Base-by-base conservation (phyloP, 1,140 invertebrate species). In the Drosophila subpulchrella region DNA sequence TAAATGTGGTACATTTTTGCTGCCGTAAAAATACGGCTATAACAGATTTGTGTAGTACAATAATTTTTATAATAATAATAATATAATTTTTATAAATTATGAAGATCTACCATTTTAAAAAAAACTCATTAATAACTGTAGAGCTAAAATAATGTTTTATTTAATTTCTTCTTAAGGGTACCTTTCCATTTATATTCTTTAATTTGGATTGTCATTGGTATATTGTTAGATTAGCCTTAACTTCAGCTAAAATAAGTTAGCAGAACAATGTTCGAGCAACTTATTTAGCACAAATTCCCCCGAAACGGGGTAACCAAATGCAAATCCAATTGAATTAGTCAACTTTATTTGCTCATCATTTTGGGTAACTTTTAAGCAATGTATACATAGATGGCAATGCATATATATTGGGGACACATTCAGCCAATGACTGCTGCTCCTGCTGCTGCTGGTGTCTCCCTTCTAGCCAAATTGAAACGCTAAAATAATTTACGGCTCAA, bases 401-500 rank as follows among this genome's bases (percentile, higher is more conserved):
- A 48, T 57, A 71, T 70, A 57, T 70, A 70, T 57, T 48, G 30
- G 62, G 24, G 24, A 36, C 12, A 24, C 54, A 65, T 58, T 47
- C 42, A 48, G 54, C 54, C 41, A 59, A 38, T 66, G 48, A 53
- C 44, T 20, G 27, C 24, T 39, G 17, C 15, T 39, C 4, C n/a
- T 48, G 32, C 51, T 34, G 20, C n/a, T 34, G 65, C 39, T 38
- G 32, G 12, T 41, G 75, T 63, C 82, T 82, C 53, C 74, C 80
- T 86, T 67, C 61, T 65, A 32, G 75, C 50, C 82, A 79, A 88
- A 86, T 76, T 88, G 82, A 86, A 83, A 77, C 76, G 84, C 79
- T 86, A 86, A 86, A 86, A 86, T 89, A 86, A 89, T 86, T 86
- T 86, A 86, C 83, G 84, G 72, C 83, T 71, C 59, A 82, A 82